Conservation (phyloP, 2,797 vertebrate genomes). For the Mormyrops attenuatus region DNA sequence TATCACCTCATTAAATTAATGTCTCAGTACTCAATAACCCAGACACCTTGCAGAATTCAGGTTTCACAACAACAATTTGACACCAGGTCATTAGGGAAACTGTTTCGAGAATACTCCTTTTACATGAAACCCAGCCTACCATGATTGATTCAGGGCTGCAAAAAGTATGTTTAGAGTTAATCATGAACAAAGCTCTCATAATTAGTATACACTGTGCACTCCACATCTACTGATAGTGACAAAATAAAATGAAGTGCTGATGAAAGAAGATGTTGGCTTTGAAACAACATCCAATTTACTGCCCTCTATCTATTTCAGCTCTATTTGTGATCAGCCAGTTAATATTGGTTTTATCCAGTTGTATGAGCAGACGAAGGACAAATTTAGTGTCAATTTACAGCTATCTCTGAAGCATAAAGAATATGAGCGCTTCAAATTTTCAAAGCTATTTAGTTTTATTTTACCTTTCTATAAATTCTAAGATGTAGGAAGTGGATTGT, state of each 20-base stretch:
- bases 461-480: slow-evolving; percentile 11
- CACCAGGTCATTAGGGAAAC: not conserved
- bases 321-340: slow-evolving; percentile 17
- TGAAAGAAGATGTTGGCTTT: slow-evolving; percentile 10
- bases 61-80: not conserved
- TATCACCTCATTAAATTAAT: not conserved
- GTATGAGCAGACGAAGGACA: slow-evolving; percentile 12
- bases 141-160: not conserved
- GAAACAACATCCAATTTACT: slow-evolving; percentile 17
- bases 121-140: not conserved
- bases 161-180: slow-evolving; percentile 3
- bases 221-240: slow-evolving; percentile 11
- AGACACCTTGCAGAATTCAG: not conserved
- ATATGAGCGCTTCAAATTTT: slow-evolving; percentile 6
- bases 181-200: not conserved
- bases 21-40: not conserved
- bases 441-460: slow-evolving; percentile 18
- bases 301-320: slow-evolving; percentile 13
- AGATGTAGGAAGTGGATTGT: slow-evolving; percentile 17
- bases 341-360: slow-evolving; percentile 16
- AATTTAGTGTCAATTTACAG: slow-evolving; percentile 8
- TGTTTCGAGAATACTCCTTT: not conserved
- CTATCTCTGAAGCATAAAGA: slow-evolving; percentile 16
- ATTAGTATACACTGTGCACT: not conserved
- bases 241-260: slow-evolving; percentile 7